Evolutionary conservation across 1,140 invertebrate species (phyloP), one percentile per base, ranked within the genome.

Genomic region (Asbolus verrucosus): DNA sequence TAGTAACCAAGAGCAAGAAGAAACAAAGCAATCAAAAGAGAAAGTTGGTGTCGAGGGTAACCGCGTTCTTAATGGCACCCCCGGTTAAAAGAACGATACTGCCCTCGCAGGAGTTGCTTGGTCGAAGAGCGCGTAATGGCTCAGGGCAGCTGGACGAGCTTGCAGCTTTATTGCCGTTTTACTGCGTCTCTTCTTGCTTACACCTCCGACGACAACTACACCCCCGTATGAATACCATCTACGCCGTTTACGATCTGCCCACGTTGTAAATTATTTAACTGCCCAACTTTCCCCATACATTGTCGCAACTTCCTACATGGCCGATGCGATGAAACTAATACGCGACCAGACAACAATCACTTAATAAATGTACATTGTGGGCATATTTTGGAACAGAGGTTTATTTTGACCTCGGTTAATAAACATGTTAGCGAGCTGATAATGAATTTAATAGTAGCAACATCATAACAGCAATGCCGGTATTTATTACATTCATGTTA

Each of bases 11-110:
- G 65, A 67, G 65, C 41, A 67, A 62, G 63, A 62, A 67, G 70
- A 67, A 71, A 71, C 70, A 67, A 67, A 71, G 70, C 70, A 71
- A 71, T 71, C 70, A 71, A 71, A 71, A 67, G 70, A 67, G 70
- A 71, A 71, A 71, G 70, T 71, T 71, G 50, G 61, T 60, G 70
- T 65, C 62, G 69, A 50, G 69, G 61, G 61, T 66, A 66, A 70
- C 69, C 69, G 65, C 65, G 59, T 59, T 61, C 60, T 71, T 71
- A 71, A 71, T 71, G 70, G 70, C 70, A 50, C 69, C 61, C 63
- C 69, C 24, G 69, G 65, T 67, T 67, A 61, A 70, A 71, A 67
- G 70, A 67, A 71, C 54, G 70, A 71, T 71, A 71, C 70, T 46
- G 70, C 70, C 54, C 54, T 67, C 54, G 16, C 19, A 67, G 70